These are phyloP conservation scores for Stegodyphus mimosarum DNA, from an alignment of 1,140 invertebrate species.

Conservation along the genomic window DNA sequence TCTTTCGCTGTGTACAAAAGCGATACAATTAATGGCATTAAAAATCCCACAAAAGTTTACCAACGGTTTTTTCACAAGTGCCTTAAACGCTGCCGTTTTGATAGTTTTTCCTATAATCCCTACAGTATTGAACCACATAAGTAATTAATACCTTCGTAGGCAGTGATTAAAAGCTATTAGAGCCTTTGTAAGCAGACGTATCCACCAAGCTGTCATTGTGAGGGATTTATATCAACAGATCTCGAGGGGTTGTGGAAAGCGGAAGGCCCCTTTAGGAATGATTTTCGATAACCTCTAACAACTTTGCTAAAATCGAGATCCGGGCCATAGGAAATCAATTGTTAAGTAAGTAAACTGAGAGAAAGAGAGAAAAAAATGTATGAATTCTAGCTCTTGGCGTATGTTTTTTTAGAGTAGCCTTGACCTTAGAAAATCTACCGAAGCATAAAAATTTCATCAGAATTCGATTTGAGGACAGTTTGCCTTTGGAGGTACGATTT, in stretches of 20 bases:
- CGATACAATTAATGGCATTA: conserved; percentile 50
- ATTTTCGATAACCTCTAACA: conserved; percentile 56
- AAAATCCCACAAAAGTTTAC: conserved; percentile 36
- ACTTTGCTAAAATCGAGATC: no score
- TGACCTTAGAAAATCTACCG: no score
- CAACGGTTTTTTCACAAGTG: not conserved
- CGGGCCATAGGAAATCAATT: conserved; percentile 52
- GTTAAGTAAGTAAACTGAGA: conserved; percentile 33
- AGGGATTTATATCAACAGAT: conserved; percentile 20
- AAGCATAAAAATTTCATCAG: no score
- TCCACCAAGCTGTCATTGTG: conserved; percentile 1
- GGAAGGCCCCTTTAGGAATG: conserved; percentile 15
- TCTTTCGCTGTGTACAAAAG: conserved; percentile 23
- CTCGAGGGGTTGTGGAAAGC: not conserved
- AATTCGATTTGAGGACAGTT: no score
- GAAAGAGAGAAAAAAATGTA: not conserved
- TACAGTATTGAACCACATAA: not conserved
- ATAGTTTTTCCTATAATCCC: conserved; percentile 38
- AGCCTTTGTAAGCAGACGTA: conserved; percentile 29
- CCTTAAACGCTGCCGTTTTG: not conserved
- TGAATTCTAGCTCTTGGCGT: not conserved
- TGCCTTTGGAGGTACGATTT: no score
- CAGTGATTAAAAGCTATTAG: conserved; percentile 22
- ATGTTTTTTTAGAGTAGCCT: no score
- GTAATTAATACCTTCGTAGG: conserved; percentile 29